Base-by-base conservation (phyloP, 2,888 invertebrate species). In the Cybosia mesomella region DNA sequence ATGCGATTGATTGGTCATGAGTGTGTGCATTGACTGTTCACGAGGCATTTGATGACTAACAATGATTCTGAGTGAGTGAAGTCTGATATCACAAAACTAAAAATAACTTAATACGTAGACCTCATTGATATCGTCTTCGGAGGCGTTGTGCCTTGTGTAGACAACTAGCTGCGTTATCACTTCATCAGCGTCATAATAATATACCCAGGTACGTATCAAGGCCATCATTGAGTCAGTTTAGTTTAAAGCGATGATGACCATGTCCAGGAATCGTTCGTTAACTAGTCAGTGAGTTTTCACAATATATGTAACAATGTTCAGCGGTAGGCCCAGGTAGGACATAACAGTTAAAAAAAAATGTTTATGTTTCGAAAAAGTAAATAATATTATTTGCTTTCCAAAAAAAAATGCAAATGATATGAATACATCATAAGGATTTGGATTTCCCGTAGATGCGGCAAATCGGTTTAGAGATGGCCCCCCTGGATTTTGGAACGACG, bases 211-310 rank as follows among this genome's bases (percentile, higher is more conserved):
- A 18, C 18, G 15, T 55, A 28, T 55, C 59, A 21, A 59, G n/a
- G 39, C 21, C 5, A 55, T 65, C 34, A 62, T 43, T 64, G 77
- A 75, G 36, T 77, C 77, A 74, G n/a, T n/a, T 64, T 68, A 61
- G n/a, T 68, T 69, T 58, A 58, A 24, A 71, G 28, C 39, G 39
- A 70, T 75, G 76, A 77, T 59, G 58, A 15, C 13, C 9, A 34
- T n/a, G 2, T 18, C 34, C 9, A 58, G 10, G 34, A 32, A 28
- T 13, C 24, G 9, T 58, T 32, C 18, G 32, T 18, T 32, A 18
- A 8, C 18, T 9, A 58, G 22, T 18, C 13, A 22, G 13, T 13
- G 0, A 55, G 21, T 55, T 55, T 22, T 22, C 21, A 22, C 21
- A 53, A 53, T 1, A 10, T 53, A 36, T 11, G 3, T 13, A 36